Evolutionary conservation across 1,140 invertebrate species (phyloP).

Genomic region (Drosophila pachea): DNA sequence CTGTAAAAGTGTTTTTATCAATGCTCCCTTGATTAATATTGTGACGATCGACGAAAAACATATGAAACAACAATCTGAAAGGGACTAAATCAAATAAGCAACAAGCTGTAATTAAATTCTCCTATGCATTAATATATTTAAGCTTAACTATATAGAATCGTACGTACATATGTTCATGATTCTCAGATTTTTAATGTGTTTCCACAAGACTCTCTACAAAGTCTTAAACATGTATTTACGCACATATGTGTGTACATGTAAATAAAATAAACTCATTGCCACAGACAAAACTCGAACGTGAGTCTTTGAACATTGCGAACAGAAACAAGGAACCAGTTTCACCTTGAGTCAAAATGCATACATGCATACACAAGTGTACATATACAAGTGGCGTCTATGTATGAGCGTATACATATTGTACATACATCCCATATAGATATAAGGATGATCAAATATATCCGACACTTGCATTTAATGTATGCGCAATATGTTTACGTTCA

Average conservation of each 20-base stretch:
- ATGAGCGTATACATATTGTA: constrained; percentile 4
- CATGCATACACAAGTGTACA: constrained; percentile 1
- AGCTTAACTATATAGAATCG: background rate
- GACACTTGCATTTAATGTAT: constrained; percentile 2
- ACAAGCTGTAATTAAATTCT: no score
- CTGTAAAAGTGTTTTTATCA: no score
- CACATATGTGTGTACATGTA: constrained; percentile 16
- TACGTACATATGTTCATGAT: constrained; percentile 2
- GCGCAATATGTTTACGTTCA: constrained; percentile 4
- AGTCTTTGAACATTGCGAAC: constrained; percentile 73
- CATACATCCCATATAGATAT: background rate
- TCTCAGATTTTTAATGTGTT: constrained; percentile 13
- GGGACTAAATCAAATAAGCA: no score
- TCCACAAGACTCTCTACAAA: constrained; percentile 7
- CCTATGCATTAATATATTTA: background rate
- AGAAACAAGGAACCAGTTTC: constrained; percentile 76
- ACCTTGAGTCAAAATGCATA: constrained; percentile 60
- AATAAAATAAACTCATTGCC: constrained; percentile 65
- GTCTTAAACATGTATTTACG: constrained; percentile 6
- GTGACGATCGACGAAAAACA: no score
- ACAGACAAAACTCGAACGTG: constrained; percentile 71
- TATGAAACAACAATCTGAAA: no score
- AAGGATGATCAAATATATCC: constrained; percentile 14
- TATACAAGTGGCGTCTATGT: constrained; percentile 7
- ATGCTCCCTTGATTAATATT: no score